Conservation (phyloP, 2,797 vertebrate species). For the Phataginus tricuspis region DNA sequence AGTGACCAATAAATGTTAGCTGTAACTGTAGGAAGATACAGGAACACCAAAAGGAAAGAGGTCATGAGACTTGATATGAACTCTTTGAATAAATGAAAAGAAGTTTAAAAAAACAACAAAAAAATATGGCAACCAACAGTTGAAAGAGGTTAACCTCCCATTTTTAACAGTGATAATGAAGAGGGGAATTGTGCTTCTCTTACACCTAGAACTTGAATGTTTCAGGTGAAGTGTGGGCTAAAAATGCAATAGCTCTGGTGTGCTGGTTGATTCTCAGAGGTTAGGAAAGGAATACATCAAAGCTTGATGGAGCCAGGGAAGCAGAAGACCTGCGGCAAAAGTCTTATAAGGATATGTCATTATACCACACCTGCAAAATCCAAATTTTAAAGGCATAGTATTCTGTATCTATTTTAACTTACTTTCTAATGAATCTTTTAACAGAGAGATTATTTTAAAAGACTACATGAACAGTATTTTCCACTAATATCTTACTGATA, state of each 20-base stretch:
- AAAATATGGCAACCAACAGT: neutral
- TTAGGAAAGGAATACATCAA: neutral
- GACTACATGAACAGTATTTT: neutral
- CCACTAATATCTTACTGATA: neutral
- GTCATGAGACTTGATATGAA: neutral
- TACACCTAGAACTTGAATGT: neutral
- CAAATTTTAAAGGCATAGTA: constrained; percentile 10
- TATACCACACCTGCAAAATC: neutral
- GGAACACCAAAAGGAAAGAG: constrained; percentile 20
- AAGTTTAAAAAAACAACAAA: neutral
- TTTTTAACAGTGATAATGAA: neutral
- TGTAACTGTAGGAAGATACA: neutral
- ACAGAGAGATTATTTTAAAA: neutral
- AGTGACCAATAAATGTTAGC: neutral
- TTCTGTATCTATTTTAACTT: neutral
- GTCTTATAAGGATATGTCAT: neutral
- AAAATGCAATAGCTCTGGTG: neutral
- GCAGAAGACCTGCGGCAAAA: neutral
- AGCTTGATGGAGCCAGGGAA: neutral
- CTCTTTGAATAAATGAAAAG: neutral
- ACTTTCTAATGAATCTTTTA: constrained; percentile 13
- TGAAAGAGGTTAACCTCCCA: neutral
- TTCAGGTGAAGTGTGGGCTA: neutral
- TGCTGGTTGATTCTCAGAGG: neutral
- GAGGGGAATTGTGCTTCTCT: neutral